These are phyloP conservation scores for Trachops cirrhosus DNA, from an alignment of 2,797 vertebrate species.

Conservation along the genomic window DNA sequence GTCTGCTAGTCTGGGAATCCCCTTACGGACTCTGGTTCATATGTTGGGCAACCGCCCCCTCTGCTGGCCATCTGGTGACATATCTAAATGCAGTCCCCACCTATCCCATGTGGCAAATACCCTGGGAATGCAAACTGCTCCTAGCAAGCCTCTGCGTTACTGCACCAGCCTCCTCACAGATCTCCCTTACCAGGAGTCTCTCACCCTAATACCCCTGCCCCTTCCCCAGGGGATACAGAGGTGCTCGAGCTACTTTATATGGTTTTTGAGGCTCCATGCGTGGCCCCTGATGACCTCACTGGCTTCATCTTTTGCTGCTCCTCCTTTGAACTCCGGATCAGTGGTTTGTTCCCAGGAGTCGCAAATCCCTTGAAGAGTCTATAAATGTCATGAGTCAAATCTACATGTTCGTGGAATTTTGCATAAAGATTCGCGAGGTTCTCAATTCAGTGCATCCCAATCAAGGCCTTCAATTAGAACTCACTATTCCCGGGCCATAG, in stretches of 20 bases:
- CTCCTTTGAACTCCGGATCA: background rate
- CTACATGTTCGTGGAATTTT: background rate
- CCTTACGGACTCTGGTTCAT: background rate
- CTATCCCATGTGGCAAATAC: background rate
- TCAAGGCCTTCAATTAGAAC: background rate
- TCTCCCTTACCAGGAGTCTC: background rate
- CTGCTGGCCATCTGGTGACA: conserved; percentile 37
- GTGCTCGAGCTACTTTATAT: background rate
- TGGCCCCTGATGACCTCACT: background rate
- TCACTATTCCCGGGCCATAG: background rate
- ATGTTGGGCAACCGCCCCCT: background rate
- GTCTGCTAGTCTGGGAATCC: background rate
- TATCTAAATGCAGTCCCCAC: rapidly evolving
- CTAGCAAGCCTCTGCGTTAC: background rate
- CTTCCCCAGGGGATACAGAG: background rate
- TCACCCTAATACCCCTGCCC: background rate
- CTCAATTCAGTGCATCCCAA: background rate
- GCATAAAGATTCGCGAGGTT: background rate
- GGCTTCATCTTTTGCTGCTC: background rate
- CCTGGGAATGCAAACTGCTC: background rate
- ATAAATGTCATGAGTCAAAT: background rate
- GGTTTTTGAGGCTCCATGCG: background rate
- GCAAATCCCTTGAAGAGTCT: background rate
- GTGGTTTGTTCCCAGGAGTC: background rate
- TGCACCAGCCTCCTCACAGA: background rate